phyloP scores from a whole-genome alignment of 2,797 vertebrate genomes.

The Peromyscus aztecus region DNA sequence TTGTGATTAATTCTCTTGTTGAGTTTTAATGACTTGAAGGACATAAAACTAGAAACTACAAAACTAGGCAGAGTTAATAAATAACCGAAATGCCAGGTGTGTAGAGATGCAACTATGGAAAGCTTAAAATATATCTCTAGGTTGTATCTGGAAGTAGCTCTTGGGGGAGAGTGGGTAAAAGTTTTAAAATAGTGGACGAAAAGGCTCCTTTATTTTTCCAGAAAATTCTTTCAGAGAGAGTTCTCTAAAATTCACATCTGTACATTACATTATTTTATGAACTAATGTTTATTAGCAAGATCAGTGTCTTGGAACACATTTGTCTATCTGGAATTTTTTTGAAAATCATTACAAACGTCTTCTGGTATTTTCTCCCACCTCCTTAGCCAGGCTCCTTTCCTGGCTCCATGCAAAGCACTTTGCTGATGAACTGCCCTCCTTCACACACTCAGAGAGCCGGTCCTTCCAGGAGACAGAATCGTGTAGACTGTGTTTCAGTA shows the following conservation, averaged over 20 bases:
- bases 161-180: neutral
- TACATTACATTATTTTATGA: conserved; percentile 41
- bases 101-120: conserved; percentile 60
- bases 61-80: conserved; percentile 76
- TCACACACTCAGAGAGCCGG: neutral
- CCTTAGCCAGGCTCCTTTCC: neutral
- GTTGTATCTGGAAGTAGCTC: conserved; percentile 48
- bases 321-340: neutral
- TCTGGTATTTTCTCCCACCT: neutral
- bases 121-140: conserved; percentile 67
- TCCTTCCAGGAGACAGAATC: neutral
- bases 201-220: conserved; percentile 12
- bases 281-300: conserved; percentile 21
- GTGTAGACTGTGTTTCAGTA: neutral
- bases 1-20: conserved; percentile 83
- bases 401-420: accelerated
- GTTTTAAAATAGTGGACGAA: conserved; percentile 46
- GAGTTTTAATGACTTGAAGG: conserved; percentile 83
- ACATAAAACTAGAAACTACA: conserved; percentile 77
- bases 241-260: neutral
- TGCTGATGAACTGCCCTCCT: neutral
- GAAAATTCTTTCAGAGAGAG: neutral
- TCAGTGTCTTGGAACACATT: neutral
- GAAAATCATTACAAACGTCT: neutral
- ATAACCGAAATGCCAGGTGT: conserved; percentile 77